Percentiles rank a stretch among this genome's conserved stretches.
Conservation (phyloP, 1,140 invertebrate genomes). For the Drosophila ananassae region DNA sequence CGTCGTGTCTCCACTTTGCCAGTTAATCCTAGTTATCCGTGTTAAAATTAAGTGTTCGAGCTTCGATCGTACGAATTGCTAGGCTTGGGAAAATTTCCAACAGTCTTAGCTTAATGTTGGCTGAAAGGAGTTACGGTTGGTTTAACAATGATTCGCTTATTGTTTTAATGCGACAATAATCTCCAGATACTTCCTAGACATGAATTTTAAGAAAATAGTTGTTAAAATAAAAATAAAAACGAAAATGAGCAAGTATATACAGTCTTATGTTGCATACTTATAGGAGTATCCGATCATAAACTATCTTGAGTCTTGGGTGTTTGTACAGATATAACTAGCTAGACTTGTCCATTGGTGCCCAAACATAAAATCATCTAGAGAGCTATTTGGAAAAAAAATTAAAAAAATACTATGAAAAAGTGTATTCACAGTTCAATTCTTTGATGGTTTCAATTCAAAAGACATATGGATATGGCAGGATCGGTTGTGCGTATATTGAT, state of each 20-base stretch:
- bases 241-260: background rate
- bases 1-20: constrained; percentile 41
- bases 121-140: constrained; percentile 2
- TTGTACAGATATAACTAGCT: too few relatives aligned
- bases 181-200: background rate
- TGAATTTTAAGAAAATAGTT: background rate
- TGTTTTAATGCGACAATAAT: constrained; percentile 1
- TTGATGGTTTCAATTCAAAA: constrained; percentile 6
- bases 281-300: too few relatives aligned
- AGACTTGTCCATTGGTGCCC: too few relatives aligned
- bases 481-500: constrained; percentile 38
- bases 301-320: too few relatives aligned
- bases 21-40: constrained; percentile 47
- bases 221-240: background rate
- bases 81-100: constrained; percentile 35
- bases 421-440: constrained; percentile 2
- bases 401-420: background rate
- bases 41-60: constrained; percentile 36
- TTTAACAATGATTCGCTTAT: background rate
- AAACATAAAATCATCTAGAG: too few relatives aligned
- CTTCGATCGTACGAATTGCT: constrained; percentile 7
- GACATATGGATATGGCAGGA: constrained; percentile 25
- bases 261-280: background rate
- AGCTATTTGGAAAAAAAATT: too few relatives aligned
- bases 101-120: background rate